Evolutionary conservation across 2,888 invertebrate species (phyloP), one percentile per base, ranked within the genome.

Genomic region (Seira musarum): DNA sequence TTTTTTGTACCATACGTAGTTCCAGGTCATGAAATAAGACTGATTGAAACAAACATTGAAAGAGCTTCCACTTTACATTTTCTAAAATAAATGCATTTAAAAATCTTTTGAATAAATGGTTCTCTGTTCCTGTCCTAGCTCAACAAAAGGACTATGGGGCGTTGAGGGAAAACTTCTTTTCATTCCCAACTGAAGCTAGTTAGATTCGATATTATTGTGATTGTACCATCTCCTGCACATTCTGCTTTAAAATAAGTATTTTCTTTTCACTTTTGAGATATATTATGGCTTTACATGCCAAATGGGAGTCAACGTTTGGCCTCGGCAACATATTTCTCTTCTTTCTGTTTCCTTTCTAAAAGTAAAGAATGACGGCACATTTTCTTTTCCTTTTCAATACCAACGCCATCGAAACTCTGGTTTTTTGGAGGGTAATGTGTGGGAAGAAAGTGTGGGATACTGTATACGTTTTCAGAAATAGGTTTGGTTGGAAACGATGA

Each of bases 251-350:
- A 63, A 8, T 24, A 24, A 24, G 24, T 24, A 3, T 63, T 63
- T 2, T 13, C 24, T 40, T 40, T 63, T 25, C 22, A 6, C 25
- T 63, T 22, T 63, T 15, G 15, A 63, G 15, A 24, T 63, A 63
- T 15, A 63, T 5, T 6, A 22, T 40, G 13, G 40, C 13, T 40
- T 40, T 40, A 24, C 24, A 65, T 73, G 73, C 66, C 73, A 57
- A 73, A 73, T 57, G 66, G 73, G 73, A 73, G 73, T 73, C 57
- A 73, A 53, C 24, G 60, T 72, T 61, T 72, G 64, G 72, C 72
- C 72, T 24, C 64, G 46, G 64, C 49, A 63, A 64, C 63, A 72
- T 72, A 72, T 72, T 72, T 72, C 72, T 64, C 63, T 69, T 57
- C 30, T 69, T 69, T 35, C 63, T 61, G 35, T 13, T 40, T 61